Evolutionary conservation across 2,797 vertebrate genomes (phyloP).

Genomic region (Xerus rutilus): DNA sequence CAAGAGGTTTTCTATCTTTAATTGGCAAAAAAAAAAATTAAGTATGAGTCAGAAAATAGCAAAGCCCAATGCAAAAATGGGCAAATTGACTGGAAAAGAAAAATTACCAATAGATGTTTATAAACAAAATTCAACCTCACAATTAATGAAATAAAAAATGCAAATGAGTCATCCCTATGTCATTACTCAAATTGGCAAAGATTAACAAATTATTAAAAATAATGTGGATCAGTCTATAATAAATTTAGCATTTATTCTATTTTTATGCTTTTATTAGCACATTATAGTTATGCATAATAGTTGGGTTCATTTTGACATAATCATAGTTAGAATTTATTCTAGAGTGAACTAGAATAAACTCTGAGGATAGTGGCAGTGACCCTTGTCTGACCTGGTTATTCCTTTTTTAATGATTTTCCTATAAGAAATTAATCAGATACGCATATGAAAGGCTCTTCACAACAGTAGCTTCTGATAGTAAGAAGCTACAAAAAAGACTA

Average conservation of each 20-base stretch:
- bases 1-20: background rate
- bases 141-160: conserved; percentile 8
- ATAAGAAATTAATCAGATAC: background rate
- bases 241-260: background rate
- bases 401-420: background rate
- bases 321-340: background rate
- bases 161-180: background rate
- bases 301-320: too few species aligned
- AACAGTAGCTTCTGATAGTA: background rate
- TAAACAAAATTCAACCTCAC: background rate
- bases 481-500: background rate
- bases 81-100: background rate
- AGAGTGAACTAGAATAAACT: background rate
- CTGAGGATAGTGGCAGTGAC: background rate
- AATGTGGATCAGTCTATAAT: background rate
- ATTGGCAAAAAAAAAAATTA: background rate
- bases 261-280: too few species aligned
- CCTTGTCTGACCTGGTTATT: background rate
- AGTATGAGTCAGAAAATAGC: background rate
- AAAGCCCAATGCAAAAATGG: background rate
- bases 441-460: background rate
- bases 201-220: background rate
- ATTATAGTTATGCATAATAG: too few species aligned
- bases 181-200: background rate
- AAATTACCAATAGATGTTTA: background rate